These are phyloP conservation scores for Gila orcuttii DNA, from an alignment of 2,113 vertebrate genomes.

Conservation along the genomic window DNA sequence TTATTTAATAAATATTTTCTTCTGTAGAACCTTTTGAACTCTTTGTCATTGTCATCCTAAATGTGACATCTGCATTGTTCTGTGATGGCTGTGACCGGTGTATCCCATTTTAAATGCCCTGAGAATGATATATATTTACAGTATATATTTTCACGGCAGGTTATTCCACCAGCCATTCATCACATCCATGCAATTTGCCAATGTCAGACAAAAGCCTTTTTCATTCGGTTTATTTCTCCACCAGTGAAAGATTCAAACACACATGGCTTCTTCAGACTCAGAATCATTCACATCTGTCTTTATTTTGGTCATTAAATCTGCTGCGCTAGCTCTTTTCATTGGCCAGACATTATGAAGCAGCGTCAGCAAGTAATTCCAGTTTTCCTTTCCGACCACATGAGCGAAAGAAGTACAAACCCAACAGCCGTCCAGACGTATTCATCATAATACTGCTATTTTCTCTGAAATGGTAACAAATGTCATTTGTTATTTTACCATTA, in stretches of 20 bases:
- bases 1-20: too few relatives aligned
- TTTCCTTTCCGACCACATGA: background rate
- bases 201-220: background rate
- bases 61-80: background rate
- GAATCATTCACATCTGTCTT: conserved; percentile 6
- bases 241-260: background rate
- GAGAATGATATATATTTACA: background rate
- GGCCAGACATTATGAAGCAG: background rate
- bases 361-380: background rate
- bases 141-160: background rate
- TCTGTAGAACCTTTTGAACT: too few relatives aligned
- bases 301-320: background rate
- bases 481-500: background rate
- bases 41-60: too few relatives aligned
- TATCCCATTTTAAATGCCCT: too few relatives aligned
- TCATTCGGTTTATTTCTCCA: conserved; percentile 8
- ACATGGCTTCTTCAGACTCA: background rate
- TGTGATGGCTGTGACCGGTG: background rate
- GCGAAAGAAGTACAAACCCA: background rate
- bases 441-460: background rate
- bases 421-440: background rate
- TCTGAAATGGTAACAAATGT: background rate
- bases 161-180: background rate
- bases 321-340: background rate
- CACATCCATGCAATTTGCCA: background rate